Evolutionary conservation across 1,140 invertebrate genomes (phyloP), one percentile per base, ranked within the genome.

Genomic region (Lethocerus indicus): DNA sequence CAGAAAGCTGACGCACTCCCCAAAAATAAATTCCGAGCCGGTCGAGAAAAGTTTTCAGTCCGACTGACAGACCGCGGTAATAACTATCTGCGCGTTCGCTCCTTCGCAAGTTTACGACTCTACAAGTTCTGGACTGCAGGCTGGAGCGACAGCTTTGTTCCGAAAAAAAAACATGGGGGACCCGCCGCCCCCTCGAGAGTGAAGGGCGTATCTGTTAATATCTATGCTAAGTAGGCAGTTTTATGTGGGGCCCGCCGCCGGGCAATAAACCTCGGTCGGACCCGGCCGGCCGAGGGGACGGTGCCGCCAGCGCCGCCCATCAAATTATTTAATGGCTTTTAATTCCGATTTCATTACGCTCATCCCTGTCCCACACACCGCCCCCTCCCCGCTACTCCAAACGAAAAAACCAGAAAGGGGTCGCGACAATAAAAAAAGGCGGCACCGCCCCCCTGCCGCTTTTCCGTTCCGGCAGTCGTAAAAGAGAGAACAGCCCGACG

Each of bases 251-350:
- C 14, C 13, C 6, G 13, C 16, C 16, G 36, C n/a, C 21, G 16
- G 20, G 20, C 18, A 46, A 28, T 18, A 16, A 26, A 13, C 23
- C 21, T 24, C 20, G 46, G 28, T n/a, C 16, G 39, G 28, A 47
- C 14, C 16, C 28, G 28, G 32, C 18, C 16, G 35, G 14, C 24
- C 14, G 6, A 14, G 46, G 29, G 29, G 29, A 37, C 21, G 23
- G 46, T 36, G 2, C 35, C 35, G 35, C 20, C 35, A 36, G 14
- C 35, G 29, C 28, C 18, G 32, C 37, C 37, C 42, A 50, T 50
- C 39, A 50, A 50, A 50, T 50, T 50, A 50, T 50, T 50, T 50
- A 50, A 50, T 50, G 49, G 40, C 49, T 26, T 50, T 50, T 50
- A 50, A 50, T 50, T 50, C 40, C 37, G 49, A 50, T 50, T 50